Percentiles rank a stretch among this genome's conserved stretches.
phyloP scores from a whole-genome alignment of 2,113 vertebrate genomes.

The Prochilodus magdalenae region DNA sequence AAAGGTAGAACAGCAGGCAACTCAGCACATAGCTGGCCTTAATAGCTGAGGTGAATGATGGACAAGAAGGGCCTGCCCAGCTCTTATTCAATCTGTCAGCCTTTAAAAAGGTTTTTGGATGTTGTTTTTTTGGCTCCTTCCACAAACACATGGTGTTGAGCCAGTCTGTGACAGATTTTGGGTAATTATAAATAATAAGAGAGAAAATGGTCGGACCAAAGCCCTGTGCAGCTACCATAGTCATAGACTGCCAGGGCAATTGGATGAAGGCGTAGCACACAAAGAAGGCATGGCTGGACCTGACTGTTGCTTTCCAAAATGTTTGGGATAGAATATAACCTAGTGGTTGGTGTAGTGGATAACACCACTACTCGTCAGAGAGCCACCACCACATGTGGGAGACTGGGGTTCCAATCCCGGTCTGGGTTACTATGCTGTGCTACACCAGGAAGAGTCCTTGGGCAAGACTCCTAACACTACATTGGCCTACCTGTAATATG shows the following conservation, averaged over 20 bases:
- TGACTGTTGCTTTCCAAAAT: too few species aligned
- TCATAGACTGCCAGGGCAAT: slow-evolving; percentile 18
- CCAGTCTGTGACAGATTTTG: not conserved
- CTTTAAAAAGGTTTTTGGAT: not conserved
- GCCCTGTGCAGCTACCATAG: not conserved
- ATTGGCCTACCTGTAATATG: too few species aligned
- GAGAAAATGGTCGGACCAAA: not conserved
- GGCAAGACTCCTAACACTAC: too few species aligned
- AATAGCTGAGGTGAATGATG: not conserved
- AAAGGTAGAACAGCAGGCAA: not conserved
- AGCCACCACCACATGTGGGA: too few species aligned
- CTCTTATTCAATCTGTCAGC: slow-evolving; percentile 5
- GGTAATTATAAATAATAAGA: not conserved
- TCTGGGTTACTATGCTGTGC: too few species aligned
- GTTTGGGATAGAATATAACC: too few species aligned
- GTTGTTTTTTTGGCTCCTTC: not conserved
- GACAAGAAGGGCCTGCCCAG: not conserved
- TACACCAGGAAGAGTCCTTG: too few species aligned
- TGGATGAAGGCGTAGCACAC: not conserved
- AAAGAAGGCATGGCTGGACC: not conserved
- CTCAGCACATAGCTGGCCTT: not conserved
- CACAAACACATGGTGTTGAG: not conserved
- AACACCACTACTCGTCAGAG: too few species aligned
- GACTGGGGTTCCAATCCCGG: too few species aligned
- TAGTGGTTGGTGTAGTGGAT: too few species aligned